Conservation (phyloP, 2,113 vertebrate species). For the Otis tarda region DNA sequence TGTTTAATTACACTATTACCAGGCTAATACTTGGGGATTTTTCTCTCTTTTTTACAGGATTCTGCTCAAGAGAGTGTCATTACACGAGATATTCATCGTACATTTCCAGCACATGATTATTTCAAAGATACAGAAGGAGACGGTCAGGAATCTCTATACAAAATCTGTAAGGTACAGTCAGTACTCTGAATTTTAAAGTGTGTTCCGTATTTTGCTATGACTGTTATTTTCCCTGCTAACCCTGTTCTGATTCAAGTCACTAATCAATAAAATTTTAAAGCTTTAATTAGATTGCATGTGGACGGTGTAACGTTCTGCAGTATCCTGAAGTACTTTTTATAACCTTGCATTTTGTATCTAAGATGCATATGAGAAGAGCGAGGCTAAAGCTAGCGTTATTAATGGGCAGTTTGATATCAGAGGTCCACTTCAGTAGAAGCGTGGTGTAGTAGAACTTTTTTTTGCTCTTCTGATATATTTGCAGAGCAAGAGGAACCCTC, state of each 20-base stretch:
- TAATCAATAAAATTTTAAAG: neutral
- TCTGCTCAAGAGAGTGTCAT: slow-evolving; percentile 93
- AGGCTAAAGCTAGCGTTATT: neutral
- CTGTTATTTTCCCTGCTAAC: neutral
- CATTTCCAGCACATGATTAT: slow-evolving; percentile 96
- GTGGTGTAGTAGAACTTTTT: neutral
- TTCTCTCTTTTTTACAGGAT: slow-evolving; percentile 77
- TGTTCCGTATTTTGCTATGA: neutral
- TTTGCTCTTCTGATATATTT: neutral
- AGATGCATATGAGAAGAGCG: neutral
- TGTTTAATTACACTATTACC: neutral
- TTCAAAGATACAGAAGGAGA: slow-evolving; percentile 97
- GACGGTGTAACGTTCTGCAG: neutral
- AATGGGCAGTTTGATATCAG: neutral
- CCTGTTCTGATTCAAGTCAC: neutral
- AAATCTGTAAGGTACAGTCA: slow-evolving; percentile 93
- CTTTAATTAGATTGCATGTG: neutral
- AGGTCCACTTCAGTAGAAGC: neutral
- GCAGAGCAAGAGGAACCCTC: neutral
- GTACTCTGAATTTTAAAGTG: neutral
- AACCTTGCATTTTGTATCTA: neutral
- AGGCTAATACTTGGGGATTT: neutral
- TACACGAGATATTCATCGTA: slow-evolving; percentile 95
- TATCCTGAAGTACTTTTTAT: neutral
- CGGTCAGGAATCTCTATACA: slow-evolving; percentile 95